Conservation (phyloP, 2,888 invertebrate genomes). For the Ischnura elegans region DNA sequence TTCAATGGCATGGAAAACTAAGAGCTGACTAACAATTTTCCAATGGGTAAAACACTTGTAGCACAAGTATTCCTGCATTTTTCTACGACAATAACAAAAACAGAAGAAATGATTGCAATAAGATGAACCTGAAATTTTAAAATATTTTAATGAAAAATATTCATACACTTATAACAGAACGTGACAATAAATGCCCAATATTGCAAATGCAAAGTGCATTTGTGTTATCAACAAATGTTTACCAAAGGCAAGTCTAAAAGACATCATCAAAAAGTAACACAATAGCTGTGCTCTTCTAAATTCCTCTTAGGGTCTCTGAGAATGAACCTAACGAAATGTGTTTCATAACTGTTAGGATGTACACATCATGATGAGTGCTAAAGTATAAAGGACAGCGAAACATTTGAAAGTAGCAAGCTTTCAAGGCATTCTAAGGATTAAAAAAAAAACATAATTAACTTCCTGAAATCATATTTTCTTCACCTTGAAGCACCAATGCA, state of each 20-base stretch:
- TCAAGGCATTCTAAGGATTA: neutral
- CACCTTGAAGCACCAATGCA: neutral
- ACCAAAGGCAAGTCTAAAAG: conserved; percentile 18
- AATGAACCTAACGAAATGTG: neutral
- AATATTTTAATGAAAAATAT: conserved; percentile 63
- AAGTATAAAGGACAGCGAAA: neutral
- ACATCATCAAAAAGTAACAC: conserved; percentile 29
- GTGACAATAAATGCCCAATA: neutral
- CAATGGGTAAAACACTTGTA: too few species aligned
- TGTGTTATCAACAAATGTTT: neutral
- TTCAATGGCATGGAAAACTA: too few species aligned
- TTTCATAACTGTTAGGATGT: neutral
- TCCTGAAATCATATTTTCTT: neutral
- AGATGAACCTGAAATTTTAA: neutral
- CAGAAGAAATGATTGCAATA: too few species aligned
- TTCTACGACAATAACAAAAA: too few species aligned
- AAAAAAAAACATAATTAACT: neutral
- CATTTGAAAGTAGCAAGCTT: neutral
- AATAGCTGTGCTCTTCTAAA: neutral
- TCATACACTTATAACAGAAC: conserved; percentile 47
- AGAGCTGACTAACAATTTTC: too few species aligned
- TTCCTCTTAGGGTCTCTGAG: neutral
- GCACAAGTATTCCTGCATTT: too few species aligned
- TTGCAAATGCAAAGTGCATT: conserved; percentile 17
- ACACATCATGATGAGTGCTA: neutral